A percentile compares a stretch with the other conserved stretches of the same genome.
phyloP scores from a whole-genome alignment of 2,888 invertebrate species.

The Chironomus tentans region DNA sequence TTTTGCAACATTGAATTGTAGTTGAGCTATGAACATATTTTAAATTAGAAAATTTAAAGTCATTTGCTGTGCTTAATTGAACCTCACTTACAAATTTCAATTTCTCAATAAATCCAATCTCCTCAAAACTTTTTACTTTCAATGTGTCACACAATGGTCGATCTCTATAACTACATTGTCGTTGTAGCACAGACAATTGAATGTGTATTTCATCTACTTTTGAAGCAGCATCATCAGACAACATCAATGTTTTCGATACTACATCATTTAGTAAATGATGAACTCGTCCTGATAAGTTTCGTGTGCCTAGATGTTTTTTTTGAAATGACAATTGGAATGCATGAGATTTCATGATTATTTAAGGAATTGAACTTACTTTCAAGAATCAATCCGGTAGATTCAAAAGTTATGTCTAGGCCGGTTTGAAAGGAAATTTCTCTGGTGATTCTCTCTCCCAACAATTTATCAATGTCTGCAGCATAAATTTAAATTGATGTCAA shows the following conservation, averaged over 20 bases:
- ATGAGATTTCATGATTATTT: background rate
- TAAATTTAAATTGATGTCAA: slow-evolving; percentile 29
- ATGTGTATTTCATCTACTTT: slow-evolving; percentile 43
- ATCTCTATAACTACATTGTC: slow-evolving; percentile 60
- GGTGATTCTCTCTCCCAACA: slow-evolving; percentile 70
- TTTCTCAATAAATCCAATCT: slow-evolving; percentile 42
- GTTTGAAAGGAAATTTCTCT: slow-evolving; percentile 62
- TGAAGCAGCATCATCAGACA: slow-evolving; percentile 42
- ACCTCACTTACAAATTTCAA: slow-evolving; percentile 38
- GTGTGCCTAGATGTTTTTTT: slow-evolving; percentile 34
- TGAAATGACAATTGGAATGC: background rate
- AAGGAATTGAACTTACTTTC: slow-evolving; percentile 46
- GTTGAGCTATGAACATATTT: slow-evolving; percentile 40
- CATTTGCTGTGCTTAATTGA: background rate
- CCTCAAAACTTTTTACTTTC: slow-evolving; percentile 59
- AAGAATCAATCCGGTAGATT: slow-evolving; percentile 60
- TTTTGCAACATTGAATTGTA: slow-evolving; percentile 42
- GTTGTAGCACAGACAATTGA: slow-evolving; percentile 43
- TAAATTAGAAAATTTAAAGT: background rate
- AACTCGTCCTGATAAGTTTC: slow-evolving; percentile 35
- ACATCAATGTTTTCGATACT: slow-evolving; percentile 39
- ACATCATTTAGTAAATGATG: slow-evolving; percentile 40
- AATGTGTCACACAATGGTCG: slow-evolving; percentile 66
- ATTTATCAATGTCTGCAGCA: slow-evolving; percentile 55
- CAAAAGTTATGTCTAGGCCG: slow-evolving; percentile 64